Percentiles rank a stretch among this genome's conserved stretches.
Conservation (phyloP, 2,113 vertebrate genomes). For the Toxotes jaculatrix region DNA sequence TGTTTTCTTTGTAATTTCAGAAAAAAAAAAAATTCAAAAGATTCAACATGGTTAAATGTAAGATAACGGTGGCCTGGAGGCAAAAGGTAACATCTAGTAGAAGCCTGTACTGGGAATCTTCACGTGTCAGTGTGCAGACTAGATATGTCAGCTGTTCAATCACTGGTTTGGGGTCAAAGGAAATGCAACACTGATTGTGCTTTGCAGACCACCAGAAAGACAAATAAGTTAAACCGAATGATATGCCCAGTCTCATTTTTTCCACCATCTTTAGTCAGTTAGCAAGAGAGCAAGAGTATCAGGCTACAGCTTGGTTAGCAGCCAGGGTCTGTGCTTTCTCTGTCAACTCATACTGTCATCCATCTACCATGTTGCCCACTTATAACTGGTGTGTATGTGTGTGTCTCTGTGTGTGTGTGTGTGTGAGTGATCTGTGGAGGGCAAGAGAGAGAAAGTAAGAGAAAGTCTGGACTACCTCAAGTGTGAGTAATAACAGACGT, state of each 20-base stretch:
- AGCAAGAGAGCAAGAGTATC: conserved; percentile 20
- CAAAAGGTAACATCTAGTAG: background rate
- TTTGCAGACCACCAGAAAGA: background rate
- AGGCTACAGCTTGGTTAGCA: conserved; percentile 36
- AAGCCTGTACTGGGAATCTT: background rate
- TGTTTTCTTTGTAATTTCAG: background rate
- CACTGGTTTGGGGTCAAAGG: background rate
- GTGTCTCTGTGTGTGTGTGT: conserved; percentile 20
- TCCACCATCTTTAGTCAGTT: conserved; percentile 45
- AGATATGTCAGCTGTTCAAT: background rate
- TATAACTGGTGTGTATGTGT: conserved; percentile 41
- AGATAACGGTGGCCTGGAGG: background rate
- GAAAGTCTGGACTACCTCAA: conserved; percentile 62
- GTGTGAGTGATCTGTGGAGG: conserved; percentile 18
- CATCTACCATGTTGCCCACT: conserved; percentile 41
- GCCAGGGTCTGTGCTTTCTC: conserved; percentile 52
- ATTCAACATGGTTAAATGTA: background rate
- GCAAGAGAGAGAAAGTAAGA: conserved; percentile 15
- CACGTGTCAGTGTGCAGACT: background rate
- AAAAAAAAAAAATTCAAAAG: background rate
- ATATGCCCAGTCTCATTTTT: conserved; percentile 27
- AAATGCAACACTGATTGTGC: background rate
- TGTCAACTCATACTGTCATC: conserved; percentile 29
- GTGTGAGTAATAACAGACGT: conserved; percentile 62
- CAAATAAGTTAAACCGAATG: background rate